Evolutionary conservation across 2,888 invertebrate genomes (phyloP).

Genomic region (Mythimna impura): DNA sequence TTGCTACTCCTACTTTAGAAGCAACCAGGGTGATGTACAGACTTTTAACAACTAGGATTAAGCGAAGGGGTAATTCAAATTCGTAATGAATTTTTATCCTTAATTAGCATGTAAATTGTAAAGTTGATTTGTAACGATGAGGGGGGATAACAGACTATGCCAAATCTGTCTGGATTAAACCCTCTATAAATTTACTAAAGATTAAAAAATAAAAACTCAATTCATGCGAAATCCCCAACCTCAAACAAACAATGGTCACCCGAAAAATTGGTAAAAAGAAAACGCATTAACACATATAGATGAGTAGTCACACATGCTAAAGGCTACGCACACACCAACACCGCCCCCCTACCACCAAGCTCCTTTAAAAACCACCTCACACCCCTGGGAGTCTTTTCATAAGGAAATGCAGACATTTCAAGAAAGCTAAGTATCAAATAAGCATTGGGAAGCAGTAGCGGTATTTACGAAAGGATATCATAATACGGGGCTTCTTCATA

Average conservation of each 20-base stretch:
- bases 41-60: not conserved
- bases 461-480: slow-evolving; percentile 81
- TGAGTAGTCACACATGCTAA: slow-evolving; percentile 85
- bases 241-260: slow-evolving; percentile 72
- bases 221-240: slow-evolving; percentile 37
- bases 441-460: slow-evolving; percentile 81
- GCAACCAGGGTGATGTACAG: not conserved
- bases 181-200: too few relatives aligned
- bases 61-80: too few relatives aligned
- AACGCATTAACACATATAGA: slow-evolving; percentile 91
- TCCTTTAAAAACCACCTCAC: slow-evolving; percentile 83
- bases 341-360: slow-evolving; percentile 69
- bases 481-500: slow-evolving; percentile 69
- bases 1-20: not conserved
- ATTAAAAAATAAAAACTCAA: not conserved
- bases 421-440: slow-evolving; percentile 89
- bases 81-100: too few relatives aligned
- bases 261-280: slow-evolving; percentile 90
- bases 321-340: slow-evolving; percentile 75
- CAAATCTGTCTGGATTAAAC: not conserved
- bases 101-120: too few relatives aligned
- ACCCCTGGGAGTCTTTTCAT: slow-evolving; percentile 87
- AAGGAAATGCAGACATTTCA: slow-evolving; percentile 91
- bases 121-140: too few relatives aligned
- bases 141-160: too few relatives aligned